Evolutionary conservation across 2,113 vertebrate species (phyloP).

Genomic region (Brachionichthys hirsutus): DNA sequence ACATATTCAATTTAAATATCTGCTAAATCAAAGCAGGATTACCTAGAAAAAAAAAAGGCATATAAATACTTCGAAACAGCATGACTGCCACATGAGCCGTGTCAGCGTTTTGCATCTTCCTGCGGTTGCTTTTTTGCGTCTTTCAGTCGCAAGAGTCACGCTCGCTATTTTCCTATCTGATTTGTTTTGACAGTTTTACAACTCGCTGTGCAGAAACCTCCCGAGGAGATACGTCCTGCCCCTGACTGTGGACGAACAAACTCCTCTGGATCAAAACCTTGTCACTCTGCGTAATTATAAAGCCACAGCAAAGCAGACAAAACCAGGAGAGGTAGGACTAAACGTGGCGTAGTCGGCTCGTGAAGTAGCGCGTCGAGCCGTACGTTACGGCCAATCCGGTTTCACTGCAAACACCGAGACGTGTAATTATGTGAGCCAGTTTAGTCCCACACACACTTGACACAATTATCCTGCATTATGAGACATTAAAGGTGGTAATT

Average conservation of each 20-base stretch:
- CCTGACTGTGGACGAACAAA: slow-evolving; percentile 73
- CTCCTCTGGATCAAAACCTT: slow-evolving; percentile 79
- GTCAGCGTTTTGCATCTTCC: slow-evolving; percentile 16
- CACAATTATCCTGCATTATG: slow-evolving; percentile 48
- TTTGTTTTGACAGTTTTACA: slow-evolving; percentile 78
- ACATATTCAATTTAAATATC: too few species aligned
- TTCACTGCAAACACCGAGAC: slow-evolving; percentile 23
- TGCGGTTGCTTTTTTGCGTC: not conserved
- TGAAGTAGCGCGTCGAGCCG: slow-evolving; percentile 16
- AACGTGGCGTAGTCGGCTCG: not conserved
- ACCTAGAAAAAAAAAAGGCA: too few species aligned
- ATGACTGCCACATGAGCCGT: too few species aligned
- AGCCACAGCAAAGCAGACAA: slow-evolving; percentile 81
- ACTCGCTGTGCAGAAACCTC: slow-evolving; percentile 74
- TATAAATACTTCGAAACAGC: too few species aligned
- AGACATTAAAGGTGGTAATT: slow-evolving; percentile 46
- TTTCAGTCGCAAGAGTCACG: slow-evolving; percentile 16
- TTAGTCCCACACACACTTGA: slow-evolving; percentile 38
- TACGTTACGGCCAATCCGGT: not conserved
- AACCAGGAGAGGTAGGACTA: slow-evolving; percentile 77
- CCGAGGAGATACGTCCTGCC: slow-evolving; percentile 90
- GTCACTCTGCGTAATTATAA: slow-evolving; percentile 73
- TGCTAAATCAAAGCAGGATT: too few species aligned
- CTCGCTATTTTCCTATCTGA: slow-evolving; percentile 12
- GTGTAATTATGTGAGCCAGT: slow-evolving; percentile 40